These are phyloP conservation scores for Scrobipalpa costella DNA, from an alignment of 2,888 invertebrate genomes.

Conservation along the genomic window DNA sequence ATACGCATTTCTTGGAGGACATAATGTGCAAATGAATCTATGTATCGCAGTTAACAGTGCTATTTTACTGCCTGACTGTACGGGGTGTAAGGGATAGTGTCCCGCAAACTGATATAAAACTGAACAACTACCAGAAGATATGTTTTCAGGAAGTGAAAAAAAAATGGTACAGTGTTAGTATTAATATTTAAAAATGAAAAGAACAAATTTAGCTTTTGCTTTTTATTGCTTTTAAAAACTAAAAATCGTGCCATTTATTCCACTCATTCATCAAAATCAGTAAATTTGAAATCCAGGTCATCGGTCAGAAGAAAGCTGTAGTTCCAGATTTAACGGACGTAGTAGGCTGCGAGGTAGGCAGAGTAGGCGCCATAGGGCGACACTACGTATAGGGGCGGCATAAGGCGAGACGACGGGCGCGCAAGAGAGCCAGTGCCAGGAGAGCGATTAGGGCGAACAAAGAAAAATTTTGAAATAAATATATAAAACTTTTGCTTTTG, in stretches of 20 bases:
- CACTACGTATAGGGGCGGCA: conserved; percentile 40
- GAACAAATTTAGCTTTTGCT: background rate
- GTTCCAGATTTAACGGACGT: conserved; percentile 34
- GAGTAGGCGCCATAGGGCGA: conserved; percentile 42
- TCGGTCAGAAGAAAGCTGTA: background rate
- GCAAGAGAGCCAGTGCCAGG: conserved; percentile 17
- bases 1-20: too few relatives aligned
- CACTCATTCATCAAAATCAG: background rate
- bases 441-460: too few relatives aligned
- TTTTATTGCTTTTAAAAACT: conserved; percentile 15
- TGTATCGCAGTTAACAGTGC: too few relatives aligned
- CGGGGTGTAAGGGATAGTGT: too few relatives aligned
- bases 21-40: too few relatives aligned
- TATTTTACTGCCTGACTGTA: too few relatives aligned
- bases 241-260: conserved; percentile 18
- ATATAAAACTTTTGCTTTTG: too few relatives aligned
- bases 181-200: conserved; percentile 8
- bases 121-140: too few relatives aligned
- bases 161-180: too few relatives aligned
- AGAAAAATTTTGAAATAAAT: too few relatives aligned
- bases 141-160: too few relatives aligned
- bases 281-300: background rate
- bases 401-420: conserved; percentile 41
- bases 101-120: too few relatives aligned
- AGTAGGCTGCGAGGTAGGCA: conserved; percentile 38